These are phyloP conservation scores for Eonycteris spelaea DNA, from an alignment of 2,113 vertebrate species.

Conservation along the genomic window DNA sequence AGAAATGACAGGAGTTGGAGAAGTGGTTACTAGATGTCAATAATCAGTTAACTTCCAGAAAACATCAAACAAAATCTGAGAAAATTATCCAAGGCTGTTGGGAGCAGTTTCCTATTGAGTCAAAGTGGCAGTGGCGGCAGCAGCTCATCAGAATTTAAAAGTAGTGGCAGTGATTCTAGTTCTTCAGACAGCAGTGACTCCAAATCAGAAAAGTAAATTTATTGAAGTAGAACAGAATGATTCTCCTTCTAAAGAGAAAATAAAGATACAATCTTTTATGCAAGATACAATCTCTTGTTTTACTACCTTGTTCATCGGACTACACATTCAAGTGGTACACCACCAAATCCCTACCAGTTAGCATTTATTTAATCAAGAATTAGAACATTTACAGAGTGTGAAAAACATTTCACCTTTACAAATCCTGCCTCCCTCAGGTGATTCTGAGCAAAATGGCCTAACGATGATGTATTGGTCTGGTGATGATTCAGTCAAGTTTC, in stretches of 20 bases:
- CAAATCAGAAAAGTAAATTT: conserved; percentile 87
- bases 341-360: conserved; percentile 24
- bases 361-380: not conserved
- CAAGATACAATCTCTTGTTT: conserved; percentile 26
- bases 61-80: conserved; percentile 74
- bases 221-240: conserved; percentile 57
- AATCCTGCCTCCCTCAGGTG: conserved; percentile 77
- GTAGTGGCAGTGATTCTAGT: conserved; percentile 81
- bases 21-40: conserved; percentile 76
- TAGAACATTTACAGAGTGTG: conserved; percentile 29
- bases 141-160: conserved; percentile 65
- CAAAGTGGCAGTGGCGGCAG: conserved; percentile 81
- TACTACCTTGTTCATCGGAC: conserved; percentile 49
- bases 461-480: not conserved
- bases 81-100: conserved; percentile 24
- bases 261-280: conserved; percentile 51
- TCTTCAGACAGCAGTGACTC: conserved; percentile 88
- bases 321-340: not conserved
- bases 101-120: conserved; percentile 78
- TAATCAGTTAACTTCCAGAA: conserved; percentile 77
- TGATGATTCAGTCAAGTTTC: conserved; percentile 10
- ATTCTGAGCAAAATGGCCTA: conserved; percentile 28
- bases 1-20: conserved; percentile 79
- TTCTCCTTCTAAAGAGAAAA: conserved; percentile 59
- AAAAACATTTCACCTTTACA: conserved; percentile 62